Base-by-base conservation (phyloP, 2,113 vertebrate genomes). In the Actinemys pallida region DNA sequence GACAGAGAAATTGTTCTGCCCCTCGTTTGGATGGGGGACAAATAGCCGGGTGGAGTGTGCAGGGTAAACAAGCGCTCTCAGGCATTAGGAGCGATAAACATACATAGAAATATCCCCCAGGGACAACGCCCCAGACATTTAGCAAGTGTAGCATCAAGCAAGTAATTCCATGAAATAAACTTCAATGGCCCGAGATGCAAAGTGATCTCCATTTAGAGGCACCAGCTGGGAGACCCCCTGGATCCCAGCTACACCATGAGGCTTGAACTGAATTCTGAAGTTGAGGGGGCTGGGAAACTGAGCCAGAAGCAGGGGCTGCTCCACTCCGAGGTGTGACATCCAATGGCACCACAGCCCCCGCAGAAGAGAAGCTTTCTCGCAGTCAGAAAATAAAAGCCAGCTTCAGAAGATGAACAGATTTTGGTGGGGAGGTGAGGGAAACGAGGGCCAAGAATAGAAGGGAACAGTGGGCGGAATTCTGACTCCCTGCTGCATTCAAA, bases 401-500 rank as follows among this genome's bases (percentile, higher is more conserved):
- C 96, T 97, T 97, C 92, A 93, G 96, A 92, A 97, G 88, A 84
- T 9, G 78, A 97, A 97, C 97, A 98, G 97, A 97, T 98, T 97
- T 97, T 82, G 93, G 97, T 94, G 84, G 95, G 97, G 97, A 97
- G 97, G 97, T 98, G 97, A 98, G 95, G 96, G 96, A 97, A 96
- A 92, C n/a, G 0, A 95, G 93, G 94, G 90, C 97, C 95, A 95
- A 95, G 96, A 97, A 98, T 97, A 97, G 97, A 96, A 96, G 93
- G 81, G 96, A 96, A 94, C 91, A 59, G 97, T 97, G 90, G 97
- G 97, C 52, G 97, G 91, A 79, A 95, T 95, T 95, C 93, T 95
- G 93, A 93, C 84, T 97, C 94, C 94, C 96, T 94, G 96, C 97
- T 86, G 96, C 88, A 88, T 95, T 96, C 93, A 82, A 94, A 97